These are phyloP conservation scores for Ditylenchus weischeri DNA, from an alignment of 2,888 invertebrate genomes.

Conservation along the genomic window DNA sequence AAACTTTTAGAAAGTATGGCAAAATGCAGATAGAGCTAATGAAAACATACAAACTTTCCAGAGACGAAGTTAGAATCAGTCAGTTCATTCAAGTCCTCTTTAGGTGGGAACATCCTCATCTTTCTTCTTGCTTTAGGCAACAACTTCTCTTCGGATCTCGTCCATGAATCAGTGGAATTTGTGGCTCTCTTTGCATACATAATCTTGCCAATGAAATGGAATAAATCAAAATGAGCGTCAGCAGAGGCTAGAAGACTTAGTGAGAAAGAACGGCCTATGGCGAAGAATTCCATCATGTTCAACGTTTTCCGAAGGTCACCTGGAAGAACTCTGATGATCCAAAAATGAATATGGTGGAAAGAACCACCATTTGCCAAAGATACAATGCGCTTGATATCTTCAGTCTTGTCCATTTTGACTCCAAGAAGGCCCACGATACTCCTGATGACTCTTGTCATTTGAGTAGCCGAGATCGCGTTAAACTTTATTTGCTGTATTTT, in stretches of 20 bases:
- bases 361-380: conserved; percentile 23
- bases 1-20: background rate
- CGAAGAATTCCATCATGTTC: conserved; percentile 21
- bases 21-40: background rate
- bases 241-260: background rate
- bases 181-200: conserved; percentile 30
- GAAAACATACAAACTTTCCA: conserved; percentile 20
- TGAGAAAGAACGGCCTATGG: background rate
- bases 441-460: conserved; percentile 23
- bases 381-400: conserved; percentile 18
- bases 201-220: conserved; percentile 34
- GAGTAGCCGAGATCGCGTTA: conserved; percentile 24
- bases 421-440: conserved; percentile 9
- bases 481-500: conserved; percentile 30
- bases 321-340: background rate
- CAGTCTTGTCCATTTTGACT: conserved; percentile 8
- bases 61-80: conserved; percentile 17
- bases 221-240: conserved; percentile 18
- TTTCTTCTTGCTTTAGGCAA: background rate
- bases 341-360: background rate
- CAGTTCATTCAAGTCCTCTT: conserved; percentile 32
- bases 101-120: conserved; percentile 24
- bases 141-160: conserved; percentile 11
- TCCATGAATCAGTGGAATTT: conserved; percentile 18
- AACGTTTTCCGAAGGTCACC: conserved; percentile 30